phyloP scores from a whole-genome alignment of 2,797 vertebrate genomes.

The Cottoperca gobio region DNA sequence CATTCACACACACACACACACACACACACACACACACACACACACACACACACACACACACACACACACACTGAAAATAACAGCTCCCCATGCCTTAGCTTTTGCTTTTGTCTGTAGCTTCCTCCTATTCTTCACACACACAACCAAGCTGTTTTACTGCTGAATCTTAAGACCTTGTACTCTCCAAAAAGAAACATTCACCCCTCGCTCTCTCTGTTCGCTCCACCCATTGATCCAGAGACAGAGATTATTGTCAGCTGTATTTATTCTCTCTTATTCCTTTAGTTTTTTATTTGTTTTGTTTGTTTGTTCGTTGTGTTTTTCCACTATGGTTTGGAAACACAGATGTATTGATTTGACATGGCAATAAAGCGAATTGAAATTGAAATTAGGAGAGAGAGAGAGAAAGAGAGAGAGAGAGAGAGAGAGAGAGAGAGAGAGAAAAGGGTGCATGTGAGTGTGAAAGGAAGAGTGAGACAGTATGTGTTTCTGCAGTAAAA shows the following conservation, averaged over 20 bases:
- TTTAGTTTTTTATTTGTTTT: too few species aligned
- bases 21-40: constrained; percentile 53
- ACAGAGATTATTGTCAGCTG: too few species aligned
- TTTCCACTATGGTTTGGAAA: too few species aligned
- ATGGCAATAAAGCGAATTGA: neutral
- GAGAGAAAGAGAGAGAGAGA: too few species aligned
- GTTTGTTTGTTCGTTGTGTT: too few species aligned
- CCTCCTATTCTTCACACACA: constrained; percentile 14
- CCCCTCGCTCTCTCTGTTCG: constrained; percentile 24
- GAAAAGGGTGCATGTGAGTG: constrained; percentile 19
- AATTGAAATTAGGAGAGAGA: too few species aligned
- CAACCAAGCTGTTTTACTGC: constrained; percentile 62
- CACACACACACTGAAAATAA: constrained; percentile 49
- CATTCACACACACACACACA: constrained; percentile 32
- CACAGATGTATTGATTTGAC: too few species aligned
- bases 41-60: constrained; percentile 52
- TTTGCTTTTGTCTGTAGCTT: constrained; percentile 48
- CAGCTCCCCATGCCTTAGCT: constrained; percentile 48
- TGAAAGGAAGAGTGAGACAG: neutral
- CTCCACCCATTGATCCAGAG: constrained; percentile 5
- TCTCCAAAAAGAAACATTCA: constrained; percentile 62
- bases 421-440: constrained; percentile 86
- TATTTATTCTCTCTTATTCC: too few species aligned
- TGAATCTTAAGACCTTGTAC: constrained; percentile 58
- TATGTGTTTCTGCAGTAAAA: constrained; percentile 83